A percentile compares a stretch with the other conserved stretches of the same genome.
These are phyloP conservation scores for Enchytraeus crypticus DNA, from an alignment of 2,888 invertebrate species.

Conservation along the genomic window DNA sequence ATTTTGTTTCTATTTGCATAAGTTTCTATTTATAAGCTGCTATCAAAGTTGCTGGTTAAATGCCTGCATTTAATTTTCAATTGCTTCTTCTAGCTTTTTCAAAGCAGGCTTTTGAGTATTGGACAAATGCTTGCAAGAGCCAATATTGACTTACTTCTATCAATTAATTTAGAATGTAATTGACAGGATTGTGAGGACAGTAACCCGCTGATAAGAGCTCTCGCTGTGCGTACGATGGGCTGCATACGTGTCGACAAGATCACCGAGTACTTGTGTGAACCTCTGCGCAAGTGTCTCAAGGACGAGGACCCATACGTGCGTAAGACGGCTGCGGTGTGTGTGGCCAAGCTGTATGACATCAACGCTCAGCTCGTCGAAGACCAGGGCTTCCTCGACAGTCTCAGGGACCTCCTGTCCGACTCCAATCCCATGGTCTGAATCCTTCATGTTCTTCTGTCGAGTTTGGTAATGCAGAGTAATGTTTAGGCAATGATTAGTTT, in stretches of 20 bases:
- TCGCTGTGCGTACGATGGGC: slow-evolving; percentile 98
- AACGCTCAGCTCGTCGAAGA: slow-evolving; percentile 65
- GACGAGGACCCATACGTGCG: slow-evolving; percentile 54
- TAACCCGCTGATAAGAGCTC: slow-evolving; percentile 92
- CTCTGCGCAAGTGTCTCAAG: slow-evolving; percentile 67
- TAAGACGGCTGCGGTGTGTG: slow-evolving; percentile 98
- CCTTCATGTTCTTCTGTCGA: too few relatives aligned
- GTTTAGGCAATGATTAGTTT: too few relatives aligned
- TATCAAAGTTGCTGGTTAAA: neutral
- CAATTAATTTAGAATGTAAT: neutral
- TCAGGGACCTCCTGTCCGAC: slow-evolving; percentile 92
- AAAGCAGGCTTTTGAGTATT: neutral
- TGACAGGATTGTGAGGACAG: slow-evolving; percentile 94
- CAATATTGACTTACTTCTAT: neutral
- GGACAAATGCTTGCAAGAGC: neutral
- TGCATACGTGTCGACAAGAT: slow-evolving; percentile 99
- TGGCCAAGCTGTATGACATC: slow-evolving; percentile 97
- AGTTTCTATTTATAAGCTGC: too few relatives aligned
- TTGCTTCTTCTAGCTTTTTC: neutral
- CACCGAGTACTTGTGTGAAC: slow-evolving; percentile 97
- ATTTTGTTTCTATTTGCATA: too few relatives aligned
- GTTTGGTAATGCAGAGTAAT: too few relatives aligned
- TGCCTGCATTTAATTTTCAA: neutral
- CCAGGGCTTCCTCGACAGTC: slow-evolving; percentile 91
- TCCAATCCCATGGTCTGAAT: slow-evolving; percentile 91